phyloP scores from a whole-genome alignment of 2,888 invertebrate genomes.

The Patella pellucida region DNA sequence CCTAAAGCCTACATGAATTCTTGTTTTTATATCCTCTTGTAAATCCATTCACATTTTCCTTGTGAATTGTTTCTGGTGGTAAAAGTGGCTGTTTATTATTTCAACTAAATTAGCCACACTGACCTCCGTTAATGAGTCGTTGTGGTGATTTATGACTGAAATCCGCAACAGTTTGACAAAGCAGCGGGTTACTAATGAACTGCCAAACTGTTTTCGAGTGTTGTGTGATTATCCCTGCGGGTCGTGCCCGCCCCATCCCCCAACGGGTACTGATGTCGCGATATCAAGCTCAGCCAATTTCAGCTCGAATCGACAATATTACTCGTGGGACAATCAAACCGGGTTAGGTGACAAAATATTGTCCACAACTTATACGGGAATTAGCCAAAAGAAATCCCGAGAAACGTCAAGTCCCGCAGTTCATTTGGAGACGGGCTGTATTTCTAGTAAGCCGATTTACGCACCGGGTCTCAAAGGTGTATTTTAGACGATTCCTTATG shows the following conservation, averaged over 20 bases:
- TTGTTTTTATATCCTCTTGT: no score
- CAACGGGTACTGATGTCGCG: neutral
- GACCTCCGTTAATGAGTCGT: no score
- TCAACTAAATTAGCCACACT: no score
- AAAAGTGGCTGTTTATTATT: no score
- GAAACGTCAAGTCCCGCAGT: neutral
- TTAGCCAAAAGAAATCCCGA: constrained; percentile 1
- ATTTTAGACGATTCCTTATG: no score
- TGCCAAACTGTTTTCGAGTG: neutral
- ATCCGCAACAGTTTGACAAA: constrained; percentile 4
- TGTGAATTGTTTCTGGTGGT: no score
- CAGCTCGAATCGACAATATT: neutral
- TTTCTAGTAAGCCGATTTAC: no score
- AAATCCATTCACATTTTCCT: no score
- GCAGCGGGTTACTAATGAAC: constrained; percentile 2
- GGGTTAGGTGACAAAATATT: constrained; percentile 8
- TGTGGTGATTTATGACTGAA: neutral
- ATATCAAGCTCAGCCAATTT: no score
- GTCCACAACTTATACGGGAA: neutral
- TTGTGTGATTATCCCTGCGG: constrained; percentile 2
- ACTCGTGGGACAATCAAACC: neutral
- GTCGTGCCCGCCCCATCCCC: neutral
- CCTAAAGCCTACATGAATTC: no score
- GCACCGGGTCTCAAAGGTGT: no score
- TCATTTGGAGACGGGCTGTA: neutral